Evolutionary conservation across 2,888 invertebrate genomes (phyloP), one percentile per base, ranked within the genome.

Genomic region (Idaea dimidiata): DNA sequence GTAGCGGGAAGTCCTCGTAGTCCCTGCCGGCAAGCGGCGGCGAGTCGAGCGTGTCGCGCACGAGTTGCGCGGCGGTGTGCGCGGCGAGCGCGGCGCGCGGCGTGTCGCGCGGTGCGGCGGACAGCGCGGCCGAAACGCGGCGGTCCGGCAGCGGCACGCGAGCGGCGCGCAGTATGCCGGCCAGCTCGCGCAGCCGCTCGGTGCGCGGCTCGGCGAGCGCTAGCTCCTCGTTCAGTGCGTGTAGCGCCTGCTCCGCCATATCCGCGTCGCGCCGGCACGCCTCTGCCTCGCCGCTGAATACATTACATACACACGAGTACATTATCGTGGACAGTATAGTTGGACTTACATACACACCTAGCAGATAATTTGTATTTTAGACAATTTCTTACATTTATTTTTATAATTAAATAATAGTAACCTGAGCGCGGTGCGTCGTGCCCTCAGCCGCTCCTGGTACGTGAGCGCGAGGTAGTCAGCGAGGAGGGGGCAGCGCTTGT

Each of bases 351-450:
- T n/a, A n/a, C n/a, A n/a, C n/a, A n/a, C n/a, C n/a, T n/a, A n/a
- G n/a, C n/a, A n/a, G n/a, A n/a, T n/a, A n/a, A n/a, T n/a, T n/a
- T n/a, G n/a, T n/a, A n/a, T n/a, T n/a, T n/a, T n/a, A n/a, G n/a
- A n/a, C n/a, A n/a, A n/a, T n/a, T n/a, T n/a, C n/a, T n/a, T n/a
- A n/a, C n/a, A n/a, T n/a, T n/a, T n/a, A n/a, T n/a, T n/a, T n/a
- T n/a, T n/a, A n/a, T n/a, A n/a, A n/a, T n/a, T n/a, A n/a, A n/a
- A n/a, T n/a, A n/a, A n/a, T n/a, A n/a, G n/a, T n/a, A n/a, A 87
- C 93, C 94, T 94, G 57, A 95, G 93, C 77, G 93, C 92, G 58
- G 94, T 90, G 95, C 95, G 95, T 76, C 94, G 94, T 73, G 91
- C 91, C 62, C 95, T 89, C 32, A 95, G 79, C 69, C 16, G 16